These are phyloP conservation scores for Ophiothrix spiculata DNA, from an alignment of 35 echinoderm and acorn worm genomes.

Conservation along the genomic window DNA sequence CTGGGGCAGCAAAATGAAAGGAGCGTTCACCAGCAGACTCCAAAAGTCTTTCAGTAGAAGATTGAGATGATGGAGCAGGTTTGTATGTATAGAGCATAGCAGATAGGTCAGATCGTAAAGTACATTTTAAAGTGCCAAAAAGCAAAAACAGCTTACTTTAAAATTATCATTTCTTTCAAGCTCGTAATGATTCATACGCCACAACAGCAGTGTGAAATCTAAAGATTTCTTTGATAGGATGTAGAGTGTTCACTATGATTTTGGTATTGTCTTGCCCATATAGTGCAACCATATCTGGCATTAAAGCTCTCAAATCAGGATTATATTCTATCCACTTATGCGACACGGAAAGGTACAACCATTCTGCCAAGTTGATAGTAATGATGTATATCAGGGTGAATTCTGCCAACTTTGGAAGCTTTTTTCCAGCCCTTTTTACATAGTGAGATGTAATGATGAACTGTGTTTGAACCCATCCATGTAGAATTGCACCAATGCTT, in stretches of 20 bases:
- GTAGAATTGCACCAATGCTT: neutral
- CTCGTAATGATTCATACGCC: neutral
- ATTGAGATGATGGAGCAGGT: too few species aligned
- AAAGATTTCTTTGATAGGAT: neutral
- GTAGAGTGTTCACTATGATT: neutral
- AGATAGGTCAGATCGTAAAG: too few species aligned
- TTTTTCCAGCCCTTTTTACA: neutral
- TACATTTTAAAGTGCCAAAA: too few species aligned
- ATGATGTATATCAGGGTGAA: neutral
- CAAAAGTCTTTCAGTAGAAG: too few species aligned
- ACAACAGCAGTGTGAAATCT: neutral
- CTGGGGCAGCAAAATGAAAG: too few species aligned
- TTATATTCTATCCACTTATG: neutral
- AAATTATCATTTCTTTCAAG: neutral
- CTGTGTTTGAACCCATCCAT: neutral
- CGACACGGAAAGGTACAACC: neutral
- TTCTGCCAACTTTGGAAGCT: neutral
- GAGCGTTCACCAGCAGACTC: too few species aligned
- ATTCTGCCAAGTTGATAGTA: neutral
- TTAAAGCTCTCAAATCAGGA: neutral
- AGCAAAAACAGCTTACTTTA: too few species aligned
- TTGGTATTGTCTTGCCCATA: neutral
- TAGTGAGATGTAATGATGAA: neutral
- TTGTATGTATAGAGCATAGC: too few species aligned
- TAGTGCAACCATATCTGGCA: neutral